Conservation (phyloP, 2,797 vertebrate genomes). For the Sebastes hopkinsi region DNA sequence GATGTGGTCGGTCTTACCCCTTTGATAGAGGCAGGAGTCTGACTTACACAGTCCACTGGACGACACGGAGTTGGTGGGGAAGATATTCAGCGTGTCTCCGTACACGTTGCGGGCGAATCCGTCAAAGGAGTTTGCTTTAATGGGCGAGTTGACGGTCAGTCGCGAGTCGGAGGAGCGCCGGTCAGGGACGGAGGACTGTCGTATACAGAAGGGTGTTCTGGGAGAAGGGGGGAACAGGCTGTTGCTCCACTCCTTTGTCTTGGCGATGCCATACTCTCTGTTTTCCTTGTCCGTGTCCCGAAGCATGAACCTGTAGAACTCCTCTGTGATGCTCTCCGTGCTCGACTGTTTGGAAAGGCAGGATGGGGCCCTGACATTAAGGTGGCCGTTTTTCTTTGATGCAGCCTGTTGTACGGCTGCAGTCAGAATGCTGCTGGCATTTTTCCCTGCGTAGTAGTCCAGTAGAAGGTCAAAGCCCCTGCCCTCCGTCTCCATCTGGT, state of each 20-base stretch:
- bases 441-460: conserved; percentile 98
- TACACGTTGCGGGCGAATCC: conserved; percentile 88
- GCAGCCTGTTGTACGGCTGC: conserved; percentile 93
- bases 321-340: conserved; percentile 98
- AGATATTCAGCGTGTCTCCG: conserved; percentile 86
- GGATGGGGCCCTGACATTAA: conserved; percentile 85
- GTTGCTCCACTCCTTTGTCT: conserved; percentile 90
- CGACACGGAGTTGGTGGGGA: conserved; percentile 82
- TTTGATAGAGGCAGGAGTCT: conserved; percentile 94
- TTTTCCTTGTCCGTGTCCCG: conserved; percentile 92
- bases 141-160: conserved; percentile 88
- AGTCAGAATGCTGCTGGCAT: conserved; percentile 91
- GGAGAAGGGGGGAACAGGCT: conserved; percentile 87
- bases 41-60: conserved; percentile 92
- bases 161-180: conserved; percentile 87
- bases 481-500: conserved; percentile 98
- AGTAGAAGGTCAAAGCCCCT: conserved; percentile 94
- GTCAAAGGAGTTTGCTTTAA: conserved; percentile 97
- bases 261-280: conserved; percentile 83
- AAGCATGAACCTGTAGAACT: conserved; percentile 97
- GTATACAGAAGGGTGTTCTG: conserved; percentile 88
- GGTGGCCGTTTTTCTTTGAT: conserved; percentile 90
- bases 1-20: conserved; percentile 89
- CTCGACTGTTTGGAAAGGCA: conserved; percentile 98
- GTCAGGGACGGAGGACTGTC: conserved; percentile 94